Evolutionary conservation across 2,797 vertebrate genomes (phyloP), one percentile per base, ranked within the genome.

Genomic region (Mustela erminea): DNA sequence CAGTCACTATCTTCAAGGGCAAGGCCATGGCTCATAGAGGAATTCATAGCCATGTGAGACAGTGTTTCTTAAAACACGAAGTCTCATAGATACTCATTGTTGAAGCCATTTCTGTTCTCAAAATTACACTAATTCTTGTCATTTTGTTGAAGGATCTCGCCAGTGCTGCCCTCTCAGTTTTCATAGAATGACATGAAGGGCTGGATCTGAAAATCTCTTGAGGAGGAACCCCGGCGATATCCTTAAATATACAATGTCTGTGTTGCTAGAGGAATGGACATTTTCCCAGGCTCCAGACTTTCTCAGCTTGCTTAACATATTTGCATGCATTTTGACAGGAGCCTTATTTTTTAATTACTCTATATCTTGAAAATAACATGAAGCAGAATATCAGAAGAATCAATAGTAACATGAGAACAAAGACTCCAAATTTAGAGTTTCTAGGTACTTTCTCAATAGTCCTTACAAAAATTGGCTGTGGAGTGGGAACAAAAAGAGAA

Each of bases 41-140:
- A 83, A 80, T 80, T 80, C 13, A 43, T 5, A 74, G 56, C 20
- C 13, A 41, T 62, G 7, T 49, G 46, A 58, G 35, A 49, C 4
- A 20, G 9, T 82, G 7, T 94, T 94, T 84, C 21, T 87, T 75
- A 87, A 74, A 60, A 83, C 23, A 21, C 49, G 0, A 58, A 66
- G 27, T 29, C 25, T 70, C 41, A 35, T 11, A 64, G 81, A 14
- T 95, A 68, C 14, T 88, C 75, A 83, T 56, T 62, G 93, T 74
- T 54, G 92, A 82, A 84, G 43, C 9, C n/a, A 81, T 94, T 96
- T 97, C 10, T 90, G 17, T 60, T 96, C 85, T 87, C 25, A 87
- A 80, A 92, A 49, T 87, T 32, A 25, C 11, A 52, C 72, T 77
- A 94, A 64, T 80, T 74, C 77, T 49, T 89, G 2, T 89, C 21